Conservation (phyloP, 2,888 invertebrate species). For the Nebria brevicollis region DNA sequence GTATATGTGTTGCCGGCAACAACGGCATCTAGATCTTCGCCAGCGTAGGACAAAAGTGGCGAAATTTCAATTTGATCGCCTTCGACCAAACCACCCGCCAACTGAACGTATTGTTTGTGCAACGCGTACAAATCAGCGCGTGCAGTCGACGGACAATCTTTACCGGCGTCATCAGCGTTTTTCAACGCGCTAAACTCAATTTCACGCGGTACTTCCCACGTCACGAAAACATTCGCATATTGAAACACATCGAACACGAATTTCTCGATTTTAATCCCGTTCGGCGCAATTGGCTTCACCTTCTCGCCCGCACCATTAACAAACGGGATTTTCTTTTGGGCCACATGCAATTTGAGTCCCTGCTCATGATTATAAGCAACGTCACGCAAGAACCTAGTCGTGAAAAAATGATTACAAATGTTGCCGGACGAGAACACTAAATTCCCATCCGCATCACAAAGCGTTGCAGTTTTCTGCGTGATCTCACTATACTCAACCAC, state of each 20-base stretch:
- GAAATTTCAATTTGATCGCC: slow-evolving; percentile 88
- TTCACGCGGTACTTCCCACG: slow-evolving; percentile 90
- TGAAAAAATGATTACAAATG: slow-evolving; percentile 98
- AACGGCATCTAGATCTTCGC: slow-evolving; percentile 80
- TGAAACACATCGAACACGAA: slow-evolving; percentile 99
- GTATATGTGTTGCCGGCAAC: slow-evolving; percentile 75
- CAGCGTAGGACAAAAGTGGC: slow-evolving; percentile 88
- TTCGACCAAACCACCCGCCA: slow-evolving; percentile 82
- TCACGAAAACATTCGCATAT: slow-evolving; percentile 89
- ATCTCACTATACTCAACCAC: slow-evolving; percentile 98
- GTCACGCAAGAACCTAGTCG: slow-evolving; percentile 81
- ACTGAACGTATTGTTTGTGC: slow-evolving; percentile 81
- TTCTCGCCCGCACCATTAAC: slow-evolving; percentile 75
- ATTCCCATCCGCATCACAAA: slow-evolving; percentile 78
- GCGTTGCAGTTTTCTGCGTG: slow-evolving; percentile 85
- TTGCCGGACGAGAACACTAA: slow-evolving; percentile 94
- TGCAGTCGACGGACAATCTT: slow-evolving; percentile 92
- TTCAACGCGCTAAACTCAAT: slow-evolving; percentile 98
- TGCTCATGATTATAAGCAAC: slow-evolving; percentile 78
- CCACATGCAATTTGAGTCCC: slow-evolving; percentile 89
- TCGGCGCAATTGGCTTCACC: slow-evolving; percentile 81
- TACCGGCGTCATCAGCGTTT: slow-evolving; percentile 86
- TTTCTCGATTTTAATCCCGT: slow-evolving; percentile 99
- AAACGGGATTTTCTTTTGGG: slow-evolving; percentile 96
- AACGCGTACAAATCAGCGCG: slow-evolving; percentile 78